These are phyloP conservation scores for Ericerus pela DNA, from an alignment of 1,140 invertebrate species.

Conservation along the genomic window DNA sequence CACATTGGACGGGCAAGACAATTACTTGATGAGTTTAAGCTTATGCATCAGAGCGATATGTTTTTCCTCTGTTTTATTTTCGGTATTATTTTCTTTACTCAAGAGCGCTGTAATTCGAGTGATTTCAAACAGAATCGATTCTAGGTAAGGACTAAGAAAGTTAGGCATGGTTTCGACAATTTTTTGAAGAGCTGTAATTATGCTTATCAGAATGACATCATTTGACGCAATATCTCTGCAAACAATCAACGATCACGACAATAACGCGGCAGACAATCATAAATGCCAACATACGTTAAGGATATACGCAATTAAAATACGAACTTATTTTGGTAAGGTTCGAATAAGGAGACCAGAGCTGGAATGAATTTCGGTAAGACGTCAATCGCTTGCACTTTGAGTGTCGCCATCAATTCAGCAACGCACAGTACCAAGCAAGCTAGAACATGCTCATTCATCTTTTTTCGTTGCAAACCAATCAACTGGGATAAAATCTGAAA, in stretches of 20 bases:
- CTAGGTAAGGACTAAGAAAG: constrained; percentile 70
- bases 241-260: background rate
- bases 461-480: constrained; percentile 8
- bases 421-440: constrained; percentile 62
- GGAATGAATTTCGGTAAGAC: constrained; percentile 64
- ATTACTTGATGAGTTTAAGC: background rate
- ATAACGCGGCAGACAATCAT: background rate
- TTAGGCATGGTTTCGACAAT: constrained; percentile 61
- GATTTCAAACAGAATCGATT: constrained; percentile 52
- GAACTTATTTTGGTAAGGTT: background rate
- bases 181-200: constrained; percentile 60
- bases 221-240: constrained; percentile 18
- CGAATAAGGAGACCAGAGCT: constrained; percentile 38
- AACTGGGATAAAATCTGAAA: constrained; percentile 3
- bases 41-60: background rate
- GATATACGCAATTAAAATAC: background rate
- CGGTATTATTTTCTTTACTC: constrained; percentile 33
- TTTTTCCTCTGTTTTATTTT: constrained; percentile 25
- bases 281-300: background rate
- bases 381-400: constrained; percentile 55
- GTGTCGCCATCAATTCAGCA: constrained; percentile 55
- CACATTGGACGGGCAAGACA: background rate
- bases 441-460: constrained; percentile 39
- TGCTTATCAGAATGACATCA: constrained; percentile 38
- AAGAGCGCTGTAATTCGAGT: constrained; percentile 35